Conservation (phyloP, 53 echinoderm and acorn worm species). For the Astropecten irregularis region DNA sequence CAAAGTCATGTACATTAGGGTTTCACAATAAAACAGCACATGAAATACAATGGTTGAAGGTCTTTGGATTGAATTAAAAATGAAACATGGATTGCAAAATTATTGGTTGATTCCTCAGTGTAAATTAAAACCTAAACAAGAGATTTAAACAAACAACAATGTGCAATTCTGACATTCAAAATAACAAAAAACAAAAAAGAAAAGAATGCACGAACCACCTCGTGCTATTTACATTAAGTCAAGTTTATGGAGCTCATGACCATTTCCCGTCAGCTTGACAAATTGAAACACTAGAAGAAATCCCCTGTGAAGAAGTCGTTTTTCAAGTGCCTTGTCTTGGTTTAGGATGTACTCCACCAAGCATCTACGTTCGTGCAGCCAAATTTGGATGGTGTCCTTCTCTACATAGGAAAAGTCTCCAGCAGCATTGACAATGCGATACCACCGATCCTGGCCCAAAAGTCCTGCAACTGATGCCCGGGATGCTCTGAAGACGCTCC, state of each 20-base stretch:
- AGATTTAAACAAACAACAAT: background rate
- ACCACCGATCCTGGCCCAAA: constrained; percentile 24
- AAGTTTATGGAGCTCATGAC: constrained; percentile 14
- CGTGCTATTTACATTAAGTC: background rate
- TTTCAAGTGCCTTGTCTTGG: background rate
- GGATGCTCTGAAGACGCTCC: background rate
- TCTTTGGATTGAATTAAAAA: background rate
- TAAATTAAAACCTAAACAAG: background rate
- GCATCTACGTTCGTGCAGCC: constrained; percentile 30
- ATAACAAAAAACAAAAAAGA: background rate
- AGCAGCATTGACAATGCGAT: background rate
- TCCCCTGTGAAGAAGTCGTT: background rate
- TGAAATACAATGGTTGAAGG: background rate
- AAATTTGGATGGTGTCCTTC: constrained; percentile 20
- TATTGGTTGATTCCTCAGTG: background rate
- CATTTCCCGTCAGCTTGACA: constrained; percentile 22
- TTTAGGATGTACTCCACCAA: background rate
- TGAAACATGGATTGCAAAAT: background rate
- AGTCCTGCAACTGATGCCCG: background rate
- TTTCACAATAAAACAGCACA: too few species aligned
- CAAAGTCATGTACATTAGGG: too few species aligned
- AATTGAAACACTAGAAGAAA: constrained; percentile 1
- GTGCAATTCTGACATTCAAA: too few species aligned
- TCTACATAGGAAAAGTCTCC: constrained; percentile 33
- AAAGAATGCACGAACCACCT: too few species aligned